Conservation (phyloP, 2,113 vertebrate genomes). For the Nyctereutes procyonoides region DNA sequence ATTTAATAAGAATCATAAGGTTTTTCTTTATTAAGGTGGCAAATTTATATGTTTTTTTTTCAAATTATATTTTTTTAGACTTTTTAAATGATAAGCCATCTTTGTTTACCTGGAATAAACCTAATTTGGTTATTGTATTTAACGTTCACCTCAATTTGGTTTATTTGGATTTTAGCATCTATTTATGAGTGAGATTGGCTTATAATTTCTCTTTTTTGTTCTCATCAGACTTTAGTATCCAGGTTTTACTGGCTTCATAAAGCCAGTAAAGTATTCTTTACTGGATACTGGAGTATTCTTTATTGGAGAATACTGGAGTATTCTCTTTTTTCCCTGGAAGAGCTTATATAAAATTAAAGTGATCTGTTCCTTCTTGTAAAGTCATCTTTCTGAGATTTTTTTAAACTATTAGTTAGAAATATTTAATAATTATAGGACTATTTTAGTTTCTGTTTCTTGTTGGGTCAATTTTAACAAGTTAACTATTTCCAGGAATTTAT, state of each 20-base stretch:
- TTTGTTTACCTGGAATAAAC: not conserved
- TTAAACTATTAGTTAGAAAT: not conserved
- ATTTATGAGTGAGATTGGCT: not conserved
- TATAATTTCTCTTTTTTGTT: not conserved
- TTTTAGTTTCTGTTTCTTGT: conserved; percentile 48
- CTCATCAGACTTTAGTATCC: conserved; percentile 9
- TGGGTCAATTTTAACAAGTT: too few relatives aligned
- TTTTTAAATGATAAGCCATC: not conserved
- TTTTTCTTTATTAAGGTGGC: not conserved
- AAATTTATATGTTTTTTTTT: not conserved
- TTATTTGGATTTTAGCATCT: conserved; percentile 16
- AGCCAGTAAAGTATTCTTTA: not conserved
- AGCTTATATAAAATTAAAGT: conserved; percentile 23
- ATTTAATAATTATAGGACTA: not conserved
- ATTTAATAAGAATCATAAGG: conserved; percentile 14
- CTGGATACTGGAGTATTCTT: not conserved
- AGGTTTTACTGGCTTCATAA: conserved; percentile 16
- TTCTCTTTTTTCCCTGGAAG: not conserved
- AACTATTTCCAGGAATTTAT: too few relatives aligned
- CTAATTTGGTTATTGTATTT: not conserved
- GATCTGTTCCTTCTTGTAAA: not conserved
- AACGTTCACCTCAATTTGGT: not conserved
- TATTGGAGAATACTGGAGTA: not conserved
- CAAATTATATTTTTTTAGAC: not conserved
- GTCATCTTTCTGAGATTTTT: not conserved